Conservation (phyloP, 2,888 invertebrate species). For the Lymantria monacha region DNA sequence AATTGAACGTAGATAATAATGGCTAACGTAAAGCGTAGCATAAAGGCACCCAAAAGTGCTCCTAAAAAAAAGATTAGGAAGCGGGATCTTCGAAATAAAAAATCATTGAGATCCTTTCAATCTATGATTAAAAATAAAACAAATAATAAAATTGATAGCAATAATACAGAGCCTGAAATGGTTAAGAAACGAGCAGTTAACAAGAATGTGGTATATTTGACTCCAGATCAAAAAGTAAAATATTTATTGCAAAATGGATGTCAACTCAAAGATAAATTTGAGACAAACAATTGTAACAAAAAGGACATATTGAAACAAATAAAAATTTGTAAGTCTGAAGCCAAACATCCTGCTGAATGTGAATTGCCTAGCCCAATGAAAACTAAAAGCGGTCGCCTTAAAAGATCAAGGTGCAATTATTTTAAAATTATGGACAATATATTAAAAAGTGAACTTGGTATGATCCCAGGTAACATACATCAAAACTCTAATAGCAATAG, state of each 20-base stretch:
- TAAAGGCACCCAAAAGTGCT: slow-evolving; percentile 54
- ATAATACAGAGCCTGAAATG: slow-evolving; percentile 1
- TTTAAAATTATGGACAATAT: slow-evolving; percentile 57
- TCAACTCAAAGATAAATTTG: slow-evolving; percentile 33
- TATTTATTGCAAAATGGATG: slow-evolving; percentile 49
- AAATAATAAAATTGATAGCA: slow-evolving; percentile 1
- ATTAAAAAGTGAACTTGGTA: slow-evolving; percentile 57
- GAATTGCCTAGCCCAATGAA: slow-evolving; percentile 26
- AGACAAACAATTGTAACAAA: slow-evolving; percentile 16
- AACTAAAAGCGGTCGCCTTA: slow-evolving; percentile 45
- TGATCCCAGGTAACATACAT: slow-evolving; percentile 7
- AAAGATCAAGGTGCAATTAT: slow-evolving; percentile 42
- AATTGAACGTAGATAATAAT: slow-evolving; percentile 56
- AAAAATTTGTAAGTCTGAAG: slow-evolving; percentile 7
- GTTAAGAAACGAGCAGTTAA: slow-evolving; percentile 41
- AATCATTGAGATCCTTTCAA: slow-evolving; percentile 48
- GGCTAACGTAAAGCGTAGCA: slow-evolving; percentile 71
- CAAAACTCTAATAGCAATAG: not conserved
- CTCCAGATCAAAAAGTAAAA: slow-evolving; percentile 43
- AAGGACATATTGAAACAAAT: slow-evolving; percentile 5
- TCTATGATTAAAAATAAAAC: slow-evolving; percentile 2
- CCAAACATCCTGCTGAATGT: slow-evolving; percentile 1
- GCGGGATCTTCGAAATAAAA: slow-evolving; percentile 49
- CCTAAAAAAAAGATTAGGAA: slow-evolving; percentile 47
- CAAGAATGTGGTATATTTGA: slow-evolving; percentile 32